phyloP scores from a whole-genome alignment of 2,888 invertebrate genomes.

The Tricholauxania praeusta region DNA sequence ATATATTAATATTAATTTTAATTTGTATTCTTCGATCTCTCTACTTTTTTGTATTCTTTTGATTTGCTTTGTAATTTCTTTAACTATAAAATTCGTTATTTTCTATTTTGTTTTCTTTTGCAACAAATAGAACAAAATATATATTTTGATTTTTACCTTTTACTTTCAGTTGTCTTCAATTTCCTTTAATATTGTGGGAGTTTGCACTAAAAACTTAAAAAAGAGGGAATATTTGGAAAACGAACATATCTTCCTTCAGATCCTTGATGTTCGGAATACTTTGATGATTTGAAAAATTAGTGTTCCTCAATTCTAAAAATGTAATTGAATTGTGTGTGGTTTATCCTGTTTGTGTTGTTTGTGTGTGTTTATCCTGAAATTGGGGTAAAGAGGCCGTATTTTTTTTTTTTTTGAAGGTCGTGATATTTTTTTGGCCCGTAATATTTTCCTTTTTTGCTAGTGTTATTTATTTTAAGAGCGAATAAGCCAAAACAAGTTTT shows the following conservation, averaged over 20 bases:
- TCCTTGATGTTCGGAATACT: background rate
- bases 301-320: background rate
- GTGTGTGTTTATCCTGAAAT: too few relatives aligned
- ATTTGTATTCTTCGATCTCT: background rate
- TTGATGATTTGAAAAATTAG: background rate
- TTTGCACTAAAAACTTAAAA: background rate
- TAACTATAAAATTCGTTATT: constrained; percentile 11
- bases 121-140: background rate
- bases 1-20: background rate
- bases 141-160: background rate
- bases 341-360: too few relatives aligned
- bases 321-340: too few relatives aligned
- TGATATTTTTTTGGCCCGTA: too few relatives aligned
- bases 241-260: too few relatives aligned
- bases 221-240: too few relatives aligned
- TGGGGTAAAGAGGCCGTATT: too few relatives aligned
- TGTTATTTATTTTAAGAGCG: too few relatives aligned
- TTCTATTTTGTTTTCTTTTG: constrained; percentile 26
- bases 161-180: background rate
- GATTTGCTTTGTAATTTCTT: constrained; percentile 16
- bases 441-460: too few relatives aligned
- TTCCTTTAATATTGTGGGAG: background rate
- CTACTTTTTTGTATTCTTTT: background rate
- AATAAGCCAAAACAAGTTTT: too few relatives aligned
- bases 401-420: too few relatives aligned